These are phyloP conservation scores for Heliconius hermathena DNA, from an alignment of 1,140 invertebrate species.

Conservation along the genomic window DNA sequence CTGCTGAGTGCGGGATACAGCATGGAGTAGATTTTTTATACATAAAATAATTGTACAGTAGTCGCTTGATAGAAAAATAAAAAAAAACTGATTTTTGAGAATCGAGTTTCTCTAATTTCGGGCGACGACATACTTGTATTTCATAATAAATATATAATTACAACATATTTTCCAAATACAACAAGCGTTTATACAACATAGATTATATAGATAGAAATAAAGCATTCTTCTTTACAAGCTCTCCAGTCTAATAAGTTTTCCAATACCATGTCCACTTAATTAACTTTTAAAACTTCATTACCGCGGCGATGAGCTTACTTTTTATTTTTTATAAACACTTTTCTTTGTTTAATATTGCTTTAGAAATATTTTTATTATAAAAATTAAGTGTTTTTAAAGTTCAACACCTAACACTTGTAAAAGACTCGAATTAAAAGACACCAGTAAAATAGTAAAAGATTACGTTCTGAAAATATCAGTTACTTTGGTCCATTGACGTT, in stretches of 20 bases:
- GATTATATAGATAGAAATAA: slow-evolving; percentile 2
- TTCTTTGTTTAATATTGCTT: slow-evolving; percentile 7
- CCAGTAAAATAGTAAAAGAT: too few species aligned
- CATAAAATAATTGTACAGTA: too few species aligned
- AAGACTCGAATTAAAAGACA: not conserved
- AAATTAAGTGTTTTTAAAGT: not conserved
- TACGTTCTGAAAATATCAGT: too few species aligned
- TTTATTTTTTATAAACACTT: slow-evolving; percentile 19
- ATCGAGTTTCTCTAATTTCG: too few species aligned
- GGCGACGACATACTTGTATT: too few species aligned
- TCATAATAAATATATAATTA: too few species aligned
- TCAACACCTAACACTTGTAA: not conserved
- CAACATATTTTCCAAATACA: not conserved
- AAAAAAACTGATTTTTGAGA: too few species aligned
- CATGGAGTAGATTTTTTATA: too few species aligned
- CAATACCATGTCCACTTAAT: slow-evolving; percentile 32
- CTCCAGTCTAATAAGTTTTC: slow-evolving; percentile 30
- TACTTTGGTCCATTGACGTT: too few species aligned
- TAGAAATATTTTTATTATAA: not conserved
- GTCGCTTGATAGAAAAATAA: too few species aligned
- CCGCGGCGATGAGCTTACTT: slow-evolving; percentile 19
- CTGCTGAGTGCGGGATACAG: too few species aligned
- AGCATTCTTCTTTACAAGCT: not conserved
- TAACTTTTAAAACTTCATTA: slow-evolving; percentile 34
- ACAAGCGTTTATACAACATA: not conserved